A percentile compares a stretch with the other conserved stretches of the same genome.
These are phyloP conservation scores for Crioceris asparagi DNA, from an alignment of 2,888 invertebrate genomes.

Conservation along the genomic window DNA sequence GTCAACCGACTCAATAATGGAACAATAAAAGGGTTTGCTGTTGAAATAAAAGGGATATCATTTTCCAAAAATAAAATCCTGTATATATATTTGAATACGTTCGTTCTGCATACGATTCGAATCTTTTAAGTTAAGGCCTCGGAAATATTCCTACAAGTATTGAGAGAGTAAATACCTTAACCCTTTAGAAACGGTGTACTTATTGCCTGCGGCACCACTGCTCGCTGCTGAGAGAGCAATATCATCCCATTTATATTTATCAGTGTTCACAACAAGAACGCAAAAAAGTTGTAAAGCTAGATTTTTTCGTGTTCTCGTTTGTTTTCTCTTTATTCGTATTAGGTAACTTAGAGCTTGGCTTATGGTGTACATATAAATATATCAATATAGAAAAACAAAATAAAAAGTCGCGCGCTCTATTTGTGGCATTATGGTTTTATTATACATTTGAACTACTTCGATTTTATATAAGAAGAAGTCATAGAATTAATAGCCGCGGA, in stretches of 20 bases:
- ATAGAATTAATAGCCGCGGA: conserved; percentile 19
- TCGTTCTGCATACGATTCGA: no score
- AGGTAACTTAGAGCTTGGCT: conserved; percentile 20
- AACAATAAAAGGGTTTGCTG: no score
- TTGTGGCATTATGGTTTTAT: conserved; percentile 25
- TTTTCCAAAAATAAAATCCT: no score
- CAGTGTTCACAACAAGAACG: not conserved
- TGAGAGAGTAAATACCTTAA: no score
- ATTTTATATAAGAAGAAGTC: conserved; percentile 24
- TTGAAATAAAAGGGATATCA: no score
- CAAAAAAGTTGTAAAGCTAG: conserved; percentile 26
- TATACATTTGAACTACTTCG: conserved; percentile 21
- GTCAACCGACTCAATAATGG: no score
- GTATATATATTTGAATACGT: no score
- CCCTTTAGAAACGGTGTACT: no score
- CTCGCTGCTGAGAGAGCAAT: conserved; percentile 1
- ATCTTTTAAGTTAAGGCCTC: no score
- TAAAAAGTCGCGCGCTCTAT: conserved; percentile 19
- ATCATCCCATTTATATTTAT: conserved; percentile 1
- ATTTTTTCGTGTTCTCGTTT: conserved; percentile 29
- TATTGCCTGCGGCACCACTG: no score
- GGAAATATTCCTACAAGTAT: no score
- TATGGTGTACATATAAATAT: no score
- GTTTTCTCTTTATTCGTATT: conserved; percentile 21
- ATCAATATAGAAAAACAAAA: conserved; percentile 1